Base-by-base conservation (phyloP, 2,797 vertebrate species). In the Tokudaia tokunoshimensis region DNA sequence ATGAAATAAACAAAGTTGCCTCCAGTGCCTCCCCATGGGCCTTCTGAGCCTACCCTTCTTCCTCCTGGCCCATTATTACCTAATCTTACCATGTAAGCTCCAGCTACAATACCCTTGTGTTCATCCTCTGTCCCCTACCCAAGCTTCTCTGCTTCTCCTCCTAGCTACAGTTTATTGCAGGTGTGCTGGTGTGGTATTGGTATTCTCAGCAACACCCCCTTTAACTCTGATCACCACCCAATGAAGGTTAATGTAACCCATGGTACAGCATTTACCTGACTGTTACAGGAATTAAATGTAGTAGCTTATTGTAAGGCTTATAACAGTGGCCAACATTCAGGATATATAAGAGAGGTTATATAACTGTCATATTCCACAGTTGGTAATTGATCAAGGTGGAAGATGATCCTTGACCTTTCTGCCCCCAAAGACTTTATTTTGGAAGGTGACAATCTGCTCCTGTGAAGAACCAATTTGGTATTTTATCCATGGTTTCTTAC, bases 81-180 rank as follows among this genome's bases (percentile, higher is more conserved):
- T 65, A 19, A 22, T 37, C 14, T 8, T 29, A 31, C 41, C 0
- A 41, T 47, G 52, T 37, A 82, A 57, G 19, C 7, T 50, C 34
- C 6, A 4, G 47, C 6, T 57, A n/a, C 9, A 4, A 41, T 19
- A 4, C 22, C 37, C 37, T 55, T 9, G 1, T 55, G 75, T 19
- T 37, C 2, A 0, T 47, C 82, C 31, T 67, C 24, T 22, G 1
- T 22, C 3, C 47, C 12, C 44, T 20, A 13, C 11, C 34, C 1
- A 59, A 44, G 6, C 0, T 67, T 11, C 22, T 3, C 70, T 24
- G 8, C 1, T 8, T 75, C 84, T 34, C 20, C 1, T 2, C 13
- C 29, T 29, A 52, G 34, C 29, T 12, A 15, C 12, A 19, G 7
- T 29, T 37, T 15, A 14, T 13, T 1, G 0, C 5, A 26, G 8